These are phyloP conservation scores for Capreolus pygargus DNA, from an alignment of 2,113 vertebrate genomes.

Conservation along the genomic window DNA sequence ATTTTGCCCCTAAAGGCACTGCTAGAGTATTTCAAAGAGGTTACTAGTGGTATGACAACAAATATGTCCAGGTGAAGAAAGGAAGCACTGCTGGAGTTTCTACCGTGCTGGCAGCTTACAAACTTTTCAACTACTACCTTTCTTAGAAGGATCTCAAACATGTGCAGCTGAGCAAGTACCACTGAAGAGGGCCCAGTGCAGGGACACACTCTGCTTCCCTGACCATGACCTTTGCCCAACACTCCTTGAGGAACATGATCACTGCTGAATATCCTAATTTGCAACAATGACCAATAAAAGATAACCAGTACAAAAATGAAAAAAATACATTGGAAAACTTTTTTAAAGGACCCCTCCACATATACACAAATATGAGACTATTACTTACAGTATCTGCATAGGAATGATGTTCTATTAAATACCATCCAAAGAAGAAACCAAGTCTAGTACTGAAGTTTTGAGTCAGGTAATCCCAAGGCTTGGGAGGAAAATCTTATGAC, in stretches of 20 bases:
- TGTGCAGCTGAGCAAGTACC: background rate
- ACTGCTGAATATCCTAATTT: background rate
- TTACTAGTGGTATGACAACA: background rate
- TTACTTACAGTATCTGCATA: background rate
- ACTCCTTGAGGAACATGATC: background rate
- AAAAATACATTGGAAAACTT: background rate
- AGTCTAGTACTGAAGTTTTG: background rate
- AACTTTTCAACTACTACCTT: background rate
- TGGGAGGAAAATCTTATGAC: background rate
- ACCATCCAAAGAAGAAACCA: background rate
- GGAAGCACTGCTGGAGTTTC: background rate
- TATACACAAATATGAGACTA: background rate
- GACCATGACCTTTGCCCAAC: background rate
- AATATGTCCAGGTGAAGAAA: background rate
- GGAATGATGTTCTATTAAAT: slow-evolving; percentile 7
- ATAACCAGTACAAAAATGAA: background rate
- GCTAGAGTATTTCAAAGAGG: background rate
- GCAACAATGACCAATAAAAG: background rate
- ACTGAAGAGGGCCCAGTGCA: background rate
- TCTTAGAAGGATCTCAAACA: background rate
- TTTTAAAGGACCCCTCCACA: background rate
- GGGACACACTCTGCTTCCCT: background rate
- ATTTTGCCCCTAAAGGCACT: background rate
- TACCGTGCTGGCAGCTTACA: background rate
- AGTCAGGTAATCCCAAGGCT: background rate